These are phyloP conservation scores for Indicator maculatus DNA, from an alignment of 2,113 vertebrate species.

Conservation along the genomic window DNA sequence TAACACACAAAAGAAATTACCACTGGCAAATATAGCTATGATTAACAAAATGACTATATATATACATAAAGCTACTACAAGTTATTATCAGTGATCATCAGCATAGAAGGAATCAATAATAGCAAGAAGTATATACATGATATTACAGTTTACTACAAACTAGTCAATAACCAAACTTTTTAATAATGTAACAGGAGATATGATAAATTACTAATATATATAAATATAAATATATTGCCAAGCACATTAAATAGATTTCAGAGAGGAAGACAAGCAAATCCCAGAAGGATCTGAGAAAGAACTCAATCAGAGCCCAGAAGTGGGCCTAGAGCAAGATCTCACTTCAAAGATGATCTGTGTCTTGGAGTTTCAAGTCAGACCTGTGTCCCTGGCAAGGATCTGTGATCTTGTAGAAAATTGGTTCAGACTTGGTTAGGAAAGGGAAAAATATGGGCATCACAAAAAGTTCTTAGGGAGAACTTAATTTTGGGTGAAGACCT, in stretches of 20 bases:
- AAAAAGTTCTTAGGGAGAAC: neutral
- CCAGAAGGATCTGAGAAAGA: neutral
- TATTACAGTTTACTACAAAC: neutral
- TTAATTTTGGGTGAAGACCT: neutral
- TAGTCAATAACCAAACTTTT: neutral
- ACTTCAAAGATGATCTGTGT: neutral
- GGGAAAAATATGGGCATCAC: neutral
- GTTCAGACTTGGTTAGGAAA: neutral
- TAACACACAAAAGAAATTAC: neutral
- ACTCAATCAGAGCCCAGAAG: neutral
- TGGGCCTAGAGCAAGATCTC: neutral
- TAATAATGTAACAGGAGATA: neutral
- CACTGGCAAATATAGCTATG: neutral
- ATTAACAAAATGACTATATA: neutral
- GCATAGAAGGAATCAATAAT: neutral
- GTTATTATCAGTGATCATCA: neutral
- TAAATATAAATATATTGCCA: neutral
- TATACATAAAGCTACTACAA: neutral
- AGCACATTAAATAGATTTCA: neutral
- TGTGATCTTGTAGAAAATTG: fast-evolving
- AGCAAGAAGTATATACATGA: neutral
- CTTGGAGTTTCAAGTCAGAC: neutral
- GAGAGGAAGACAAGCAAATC: neutral
- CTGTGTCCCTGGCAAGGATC: neutral
- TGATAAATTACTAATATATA: neutral